Evolutionary conservation across 2,888 invertebrate species (phyloP).

Genomic region (Helicoverpa assulta): DNA sequence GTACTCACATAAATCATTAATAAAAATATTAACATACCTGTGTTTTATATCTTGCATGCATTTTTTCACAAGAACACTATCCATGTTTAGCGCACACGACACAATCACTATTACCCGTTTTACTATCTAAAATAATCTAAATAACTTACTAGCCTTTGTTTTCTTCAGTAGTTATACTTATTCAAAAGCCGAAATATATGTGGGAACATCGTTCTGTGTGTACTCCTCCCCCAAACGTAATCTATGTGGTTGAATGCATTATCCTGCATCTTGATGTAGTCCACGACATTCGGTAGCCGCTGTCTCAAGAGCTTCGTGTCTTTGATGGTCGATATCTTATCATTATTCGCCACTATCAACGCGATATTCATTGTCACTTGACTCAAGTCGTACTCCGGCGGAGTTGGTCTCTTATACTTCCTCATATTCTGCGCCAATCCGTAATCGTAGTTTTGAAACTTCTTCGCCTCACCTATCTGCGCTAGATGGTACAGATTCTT

Average conservation of each 20-base stretch:
- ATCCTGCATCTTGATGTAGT: no score
- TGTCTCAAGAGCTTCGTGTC: conserved; percentile 64
- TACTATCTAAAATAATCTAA: not conserved
- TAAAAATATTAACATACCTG: no score
- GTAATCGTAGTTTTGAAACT: conserved; percentile 72
- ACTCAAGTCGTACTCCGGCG: conserved; percentile 71
- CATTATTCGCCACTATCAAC: conserved; percentile 69
- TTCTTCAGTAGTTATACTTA: conserved; percentile 51
- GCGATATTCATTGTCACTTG: conserved; percentile 68
- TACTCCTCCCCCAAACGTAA: conserved; percentile 68
- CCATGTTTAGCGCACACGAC: not conserved
- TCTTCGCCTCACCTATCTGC: conserved; percentile 63
- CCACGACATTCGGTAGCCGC: not conserved
- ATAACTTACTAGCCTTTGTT: not conserved
- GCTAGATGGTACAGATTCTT: conserved; percentile 70
- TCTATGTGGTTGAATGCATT: conserved; percentile 64
- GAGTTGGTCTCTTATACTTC: conserved; percentile 60
- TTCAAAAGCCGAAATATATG: conserved; percentile 56
- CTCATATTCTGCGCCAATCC: conserved; percentile 64
- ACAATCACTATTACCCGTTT: not conserved
- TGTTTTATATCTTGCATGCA: not conserved
- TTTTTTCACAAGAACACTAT: not conserved
- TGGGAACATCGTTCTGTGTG: conserved; percentile 54
- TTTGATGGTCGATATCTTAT: conserved; percentile 64
- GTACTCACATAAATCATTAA: no score